Percentiles rank a stretch among this genome's conserved stretches.
Evolutionary conservation across 2,888 invertebrate genomes (phyloP).

Genomic region (Ectropis crepuscularia): DNA sequence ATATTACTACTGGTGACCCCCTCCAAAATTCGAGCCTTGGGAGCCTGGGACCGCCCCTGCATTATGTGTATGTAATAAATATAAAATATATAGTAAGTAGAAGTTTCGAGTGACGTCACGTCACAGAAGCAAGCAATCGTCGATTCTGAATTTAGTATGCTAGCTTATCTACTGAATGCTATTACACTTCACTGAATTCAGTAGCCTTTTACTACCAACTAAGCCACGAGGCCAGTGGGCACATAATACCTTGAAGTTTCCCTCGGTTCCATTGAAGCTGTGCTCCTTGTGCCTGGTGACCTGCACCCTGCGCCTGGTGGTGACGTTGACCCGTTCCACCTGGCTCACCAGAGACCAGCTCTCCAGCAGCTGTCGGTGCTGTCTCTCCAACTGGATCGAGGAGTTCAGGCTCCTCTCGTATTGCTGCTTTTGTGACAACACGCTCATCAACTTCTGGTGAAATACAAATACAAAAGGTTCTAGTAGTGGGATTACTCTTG

Average conservation of each 20-base stretch:
- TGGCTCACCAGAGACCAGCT: conserved; percentile 56
- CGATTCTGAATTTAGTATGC: no score
- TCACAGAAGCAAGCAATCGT: no score
- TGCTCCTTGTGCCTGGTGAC: conserved; percentile 62
- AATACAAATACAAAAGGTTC: neutral
- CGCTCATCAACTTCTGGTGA: conserved; percentile 23
- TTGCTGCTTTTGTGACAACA: conserved; percentile 8
- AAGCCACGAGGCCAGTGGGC: neutral
- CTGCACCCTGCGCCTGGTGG: conserved; percentile 58
- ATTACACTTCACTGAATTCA: no score
- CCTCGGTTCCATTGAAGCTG: conserved; percentile 48
- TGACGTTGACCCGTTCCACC: conserved; percentile 59
- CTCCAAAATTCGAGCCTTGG: no score
- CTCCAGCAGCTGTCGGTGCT: conserved; percentile 50
- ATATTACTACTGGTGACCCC: no score
- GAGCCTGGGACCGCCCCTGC: no score
- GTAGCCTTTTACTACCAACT: no score
- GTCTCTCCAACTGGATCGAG: conserved; percentile 25
- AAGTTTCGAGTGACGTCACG: no score
- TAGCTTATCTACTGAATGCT: no score
- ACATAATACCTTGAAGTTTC: conserved; percentile 50
- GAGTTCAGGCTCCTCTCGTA: conserved; percentile 32
- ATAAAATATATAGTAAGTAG: no score
- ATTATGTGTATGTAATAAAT: no score
- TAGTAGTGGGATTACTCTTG: neutral